phyloP scores from a whole-genome alignment of 1,140 invertebrate species.

The Matsumurasca onukii region DNA sequence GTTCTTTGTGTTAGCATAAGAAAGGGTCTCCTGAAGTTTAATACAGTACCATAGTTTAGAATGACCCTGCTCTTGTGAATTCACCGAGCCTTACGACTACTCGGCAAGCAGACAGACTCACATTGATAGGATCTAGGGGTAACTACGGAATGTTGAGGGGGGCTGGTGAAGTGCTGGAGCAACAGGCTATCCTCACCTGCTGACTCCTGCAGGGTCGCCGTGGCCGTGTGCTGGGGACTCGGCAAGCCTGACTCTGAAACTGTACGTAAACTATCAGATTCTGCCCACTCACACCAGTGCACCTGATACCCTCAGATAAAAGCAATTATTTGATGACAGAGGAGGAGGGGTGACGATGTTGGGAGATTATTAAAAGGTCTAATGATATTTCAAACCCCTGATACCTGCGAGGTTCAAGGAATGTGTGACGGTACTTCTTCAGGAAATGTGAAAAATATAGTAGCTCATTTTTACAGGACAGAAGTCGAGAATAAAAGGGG shows the following conservation, averaged over 20 bases:
- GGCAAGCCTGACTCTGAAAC: constrained; percentile 39
- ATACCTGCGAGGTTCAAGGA: too few species aligned
- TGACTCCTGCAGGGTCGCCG: constrained; percentile 8
- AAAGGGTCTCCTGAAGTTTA: too few species aligned
- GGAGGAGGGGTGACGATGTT: background rate
- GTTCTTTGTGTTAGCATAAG: too few species aligned
- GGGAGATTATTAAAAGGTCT: background rate
- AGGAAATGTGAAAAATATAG: too few species aligned
- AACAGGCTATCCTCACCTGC: constrained; percentile 12
- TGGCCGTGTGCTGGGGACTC: constrained; percentile 23
- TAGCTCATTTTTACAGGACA: too few species aligned
- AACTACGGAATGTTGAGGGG: constrained; percentile 38
- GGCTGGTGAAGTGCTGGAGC: constrained; percentile 37
- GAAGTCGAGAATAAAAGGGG: too few species aligned
- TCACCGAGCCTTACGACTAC: too few species aligned
- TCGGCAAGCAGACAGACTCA: too few species aligned
- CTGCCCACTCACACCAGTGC: background rate
- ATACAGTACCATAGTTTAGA: too few species aligned
- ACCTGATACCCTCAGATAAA: background rate
- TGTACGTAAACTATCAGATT: constrained; percentile 4
- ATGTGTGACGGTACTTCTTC: too few species aligned
- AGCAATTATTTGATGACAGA: background rate
- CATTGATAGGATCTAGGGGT: constrained; percentile 11
- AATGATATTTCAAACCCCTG: too few species aligned
- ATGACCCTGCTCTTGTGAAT: too few species aligned